Conservation (phyloP, 2,797 vertebrate species). For the Myotis daubentonii region DNA sequence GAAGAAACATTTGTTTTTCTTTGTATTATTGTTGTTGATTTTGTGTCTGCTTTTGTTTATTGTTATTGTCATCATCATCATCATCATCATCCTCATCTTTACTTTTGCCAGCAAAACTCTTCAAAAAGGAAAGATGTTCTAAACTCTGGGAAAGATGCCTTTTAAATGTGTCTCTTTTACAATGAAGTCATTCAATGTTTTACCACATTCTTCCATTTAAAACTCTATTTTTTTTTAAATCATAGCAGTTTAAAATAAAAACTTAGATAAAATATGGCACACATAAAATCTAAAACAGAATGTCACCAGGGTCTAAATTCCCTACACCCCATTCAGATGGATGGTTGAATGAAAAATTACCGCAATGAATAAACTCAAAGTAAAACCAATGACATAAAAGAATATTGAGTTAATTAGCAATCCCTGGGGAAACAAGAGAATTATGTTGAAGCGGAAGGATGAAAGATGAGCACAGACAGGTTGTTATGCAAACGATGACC, state of each 20-base stretch:
- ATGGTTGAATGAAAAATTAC: not conserved
- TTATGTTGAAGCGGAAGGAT: not conserved
- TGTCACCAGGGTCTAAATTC: not conserved
- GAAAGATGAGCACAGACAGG: not conserved
- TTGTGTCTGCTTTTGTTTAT: not conserved
- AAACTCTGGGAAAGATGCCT: not conserved
- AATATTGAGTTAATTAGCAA: not conserved
- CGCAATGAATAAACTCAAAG: not conserved
- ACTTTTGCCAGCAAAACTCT: not conserved
- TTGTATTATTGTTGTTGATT: not conserved
- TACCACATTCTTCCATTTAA: not conserved
- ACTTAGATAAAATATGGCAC: constrained; percentile 29
- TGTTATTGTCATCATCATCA: not conserved
- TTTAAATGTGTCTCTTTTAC: not conserved
- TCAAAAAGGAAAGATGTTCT: not conserved
- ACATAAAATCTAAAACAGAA: not conserved
- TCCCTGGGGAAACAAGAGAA: not conserved
- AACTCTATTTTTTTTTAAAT: constrained; percentile 5
- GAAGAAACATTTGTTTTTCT: not conserved
- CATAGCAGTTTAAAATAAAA: not conserved
- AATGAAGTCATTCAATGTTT: not conserved
- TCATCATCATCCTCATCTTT: not conserved
- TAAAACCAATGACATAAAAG: not conserved
- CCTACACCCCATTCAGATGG: not conserved
- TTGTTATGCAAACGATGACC: constrained; percentile 24